phyloP scores from a whole-genome alignment of 2,888 invertebrate genomes.

The Rapana venosa region DNA sequence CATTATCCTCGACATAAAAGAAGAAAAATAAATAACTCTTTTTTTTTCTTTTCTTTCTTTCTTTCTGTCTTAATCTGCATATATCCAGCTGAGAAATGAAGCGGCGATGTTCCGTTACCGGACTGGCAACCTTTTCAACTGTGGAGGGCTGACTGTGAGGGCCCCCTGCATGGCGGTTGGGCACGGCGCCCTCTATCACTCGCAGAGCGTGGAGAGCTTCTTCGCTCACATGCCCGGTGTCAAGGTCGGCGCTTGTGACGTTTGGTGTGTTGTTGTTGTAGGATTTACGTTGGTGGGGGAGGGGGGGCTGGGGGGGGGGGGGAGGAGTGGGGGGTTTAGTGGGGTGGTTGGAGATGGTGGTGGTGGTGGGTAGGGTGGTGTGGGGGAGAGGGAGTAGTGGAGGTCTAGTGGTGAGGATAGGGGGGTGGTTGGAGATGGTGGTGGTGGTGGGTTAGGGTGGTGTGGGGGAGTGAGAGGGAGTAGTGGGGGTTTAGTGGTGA shows the following conservation, averaged over 20 bases:
- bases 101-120: conserved; percentile 97
- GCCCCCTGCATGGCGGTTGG: conserved; percentile 98
- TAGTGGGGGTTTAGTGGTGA: too few species aligned
- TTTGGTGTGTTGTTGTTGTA: not conserved
- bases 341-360: too few species aligned
- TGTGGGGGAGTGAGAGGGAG: too few species aligned
- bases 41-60: not conserved
- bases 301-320: too few species aligned
- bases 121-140: conserved; percentile 92
- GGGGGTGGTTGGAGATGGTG: too few species aligned
- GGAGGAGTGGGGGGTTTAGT: too few species aligned
- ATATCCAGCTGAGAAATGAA: conserved; percentile 82
- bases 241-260: conserved; percentile 82
- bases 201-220: conserved; percentile 97
- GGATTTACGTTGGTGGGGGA: not conserved
- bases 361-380: too few species aligned
- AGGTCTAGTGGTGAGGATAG: too few species aligned
- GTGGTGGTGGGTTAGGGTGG: too few species aligned
- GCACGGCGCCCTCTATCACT: conserved; percentile 98
- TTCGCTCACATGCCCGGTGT: conserved; percentile 97
- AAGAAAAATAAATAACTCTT: too few species aligned
- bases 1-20: too few species aligned
- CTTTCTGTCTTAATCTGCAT: not conserved
- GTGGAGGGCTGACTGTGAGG: conserved; percentile 93
- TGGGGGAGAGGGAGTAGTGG: too few species aligned